Evolutionary conservation across 1,140 invertebrate genomes (phyloP).

Genomic region (Halesus radiatus): DNA sequence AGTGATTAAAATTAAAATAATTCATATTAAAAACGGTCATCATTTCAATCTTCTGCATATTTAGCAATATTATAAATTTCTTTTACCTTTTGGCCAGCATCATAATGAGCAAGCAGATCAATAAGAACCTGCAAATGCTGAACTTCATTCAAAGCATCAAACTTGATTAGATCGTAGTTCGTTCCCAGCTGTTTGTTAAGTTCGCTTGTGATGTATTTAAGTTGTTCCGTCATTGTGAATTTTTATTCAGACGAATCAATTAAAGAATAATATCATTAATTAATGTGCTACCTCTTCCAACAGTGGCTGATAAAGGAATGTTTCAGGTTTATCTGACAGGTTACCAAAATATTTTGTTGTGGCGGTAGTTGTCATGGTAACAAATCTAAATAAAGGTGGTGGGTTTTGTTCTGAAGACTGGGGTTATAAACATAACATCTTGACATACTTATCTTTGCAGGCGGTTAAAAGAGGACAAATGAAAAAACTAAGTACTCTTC

Average conservation of each 20-base stretch:
- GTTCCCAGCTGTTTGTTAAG: conserved; percentile 82
- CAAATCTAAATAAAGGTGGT: not conserved
- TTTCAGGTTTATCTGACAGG: not conserved
- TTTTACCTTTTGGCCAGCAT: conserved; percentile 66
- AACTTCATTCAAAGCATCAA: conserved; percentile 83
- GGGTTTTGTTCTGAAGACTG: too few species aligned
- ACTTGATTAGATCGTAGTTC: conserved; percentile 87
- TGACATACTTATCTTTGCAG: too few species aligned
- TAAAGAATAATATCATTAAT: too few species aligned
- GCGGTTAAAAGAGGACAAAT: too few species aligned
- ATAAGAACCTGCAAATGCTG: conserved; percentile 80
- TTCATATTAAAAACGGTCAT: too few species aligned
- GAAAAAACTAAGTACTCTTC: too few species aligned
- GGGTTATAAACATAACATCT: too few species aligned
- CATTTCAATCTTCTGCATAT: too few species aligned
- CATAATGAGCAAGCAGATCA: conserved; percentile 66
- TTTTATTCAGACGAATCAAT: too few species aligned
- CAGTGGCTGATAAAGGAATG: not conserved
- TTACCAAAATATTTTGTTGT: conserved; percentile 13
- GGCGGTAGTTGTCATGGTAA: conserved; percentile 2
- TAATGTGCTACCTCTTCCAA: too few species aligned
- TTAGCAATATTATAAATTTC: too few species aligned
- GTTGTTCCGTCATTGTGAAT: conserved; percentile 77
- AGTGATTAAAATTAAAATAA: too few species aligned
- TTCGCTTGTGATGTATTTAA: conserved; percentile 85